Conservation (phyloP, 2,797 vertebrate genomes). For the Sebastes itinus region DNA sequence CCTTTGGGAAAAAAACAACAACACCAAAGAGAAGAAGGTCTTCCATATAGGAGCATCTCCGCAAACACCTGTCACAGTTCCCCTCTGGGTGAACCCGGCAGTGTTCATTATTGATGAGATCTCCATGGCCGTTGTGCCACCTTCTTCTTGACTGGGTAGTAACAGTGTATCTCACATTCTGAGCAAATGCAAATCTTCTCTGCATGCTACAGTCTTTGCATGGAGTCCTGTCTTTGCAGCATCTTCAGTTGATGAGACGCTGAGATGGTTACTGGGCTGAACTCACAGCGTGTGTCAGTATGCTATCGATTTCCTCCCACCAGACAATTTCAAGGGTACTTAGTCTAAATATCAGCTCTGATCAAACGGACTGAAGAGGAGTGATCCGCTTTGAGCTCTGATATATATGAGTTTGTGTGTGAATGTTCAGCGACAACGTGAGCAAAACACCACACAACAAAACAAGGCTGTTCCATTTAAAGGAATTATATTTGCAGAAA, state of each 20-base stretch:
- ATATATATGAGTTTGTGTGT: constrained; percentile 8
- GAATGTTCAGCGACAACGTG: constrained; percentile 2
- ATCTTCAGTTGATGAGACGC: constrained; percentile 13
- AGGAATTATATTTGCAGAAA: too few species aligned
- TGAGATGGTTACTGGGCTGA: constrained; percentile 13
- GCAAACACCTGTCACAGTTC: constrained; percentile 66
- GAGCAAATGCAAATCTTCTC: constrained; percentile 20
- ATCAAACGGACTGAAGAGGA: constrained; percentile 53
- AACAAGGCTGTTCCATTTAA: not conserved
- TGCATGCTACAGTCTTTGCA: not conserved
- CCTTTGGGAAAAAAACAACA: constrained; percentile 22
- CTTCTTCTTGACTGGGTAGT: constrained; percentile 16
- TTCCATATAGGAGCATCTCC: constrained; percentile 42
- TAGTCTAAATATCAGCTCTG: constrained; percentile 69
- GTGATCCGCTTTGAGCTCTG: constrained; percentile 39
- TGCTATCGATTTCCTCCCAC: constrained; percentile 67
- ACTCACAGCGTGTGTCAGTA: constrained; percentile 44
- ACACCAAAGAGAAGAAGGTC: not conserved
- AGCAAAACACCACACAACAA: not conserved
- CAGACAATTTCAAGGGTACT: constrained; percentile 69
- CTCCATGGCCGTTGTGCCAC: constrained; percentile 37
- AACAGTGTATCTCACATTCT: not conserved
- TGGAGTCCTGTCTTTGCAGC: constrained; percentile 9
- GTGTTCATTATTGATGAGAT: constrained; percentile 75
- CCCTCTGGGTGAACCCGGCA: constrained; percentile 64